These are phyloP conservation scores for Hemaris fuciformis DNA, from an alignment of 2,888 invertebrate genomes.

Conservation along the genomic window DNA sequence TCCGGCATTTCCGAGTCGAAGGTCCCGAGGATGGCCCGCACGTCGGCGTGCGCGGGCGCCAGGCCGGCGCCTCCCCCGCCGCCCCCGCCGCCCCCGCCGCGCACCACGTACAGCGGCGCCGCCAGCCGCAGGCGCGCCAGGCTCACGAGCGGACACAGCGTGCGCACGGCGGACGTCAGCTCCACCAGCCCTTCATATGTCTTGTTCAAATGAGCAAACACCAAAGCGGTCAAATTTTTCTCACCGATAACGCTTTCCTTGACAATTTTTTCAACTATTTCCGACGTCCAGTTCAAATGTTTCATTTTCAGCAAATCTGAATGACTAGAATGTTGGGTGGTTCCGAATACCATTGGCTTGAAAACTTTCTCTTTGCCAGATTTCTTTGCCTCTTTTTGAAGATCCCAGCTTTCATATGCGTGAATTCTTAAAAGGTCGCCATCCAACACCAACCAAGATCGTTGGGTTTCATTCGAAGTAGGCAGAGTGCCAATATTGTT, in stretches of 20 bases:
- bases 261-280: slow-evolving; percentile 84
- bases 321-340: slow-evolving; percentile 87
- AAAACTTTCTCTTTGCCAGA: slow-evolving; percentile 68
- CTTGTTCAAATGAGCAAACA: slow-evolving; percentile 84
- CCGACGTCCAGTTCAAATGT: slow-evolving; percentile 85
- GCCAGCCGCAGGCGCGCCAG: slow-evolving; percentile 83
- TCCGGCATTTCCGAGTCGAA: slow-evolving; percentile 87
- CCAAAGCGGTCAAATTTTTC: slow-evolving; percentile 82
- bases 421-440: slow-evolving; percentile 85
- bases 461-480: slow-evolving; percentile 82
- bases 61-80: slow-evolving; percentile 64
- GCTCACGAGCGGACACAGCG: slow-evolving; percentile 88
- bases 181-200: slow-evolving; percentile 86
- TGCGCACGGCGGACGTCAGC: slow-evolving; percentile 89
- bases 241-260: slow-evolving; percentile 84
- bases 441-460: slow-evolving; percentile 90
- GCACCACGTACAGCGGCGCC: slow-evolving; percentile 89
- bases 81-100: slow-evolving; percentile 80
- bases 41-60: slow-evolving; percentile 83
- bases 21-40: slow-evolving; percentile 89
- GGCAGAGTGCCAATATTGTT: slow-evolving; percentile 83
- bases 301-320: slow-evolving; percentile 82
- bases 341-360: slow-evolving; percentile 84
- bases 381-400: slow-evolving; percentile 59
- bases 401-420: slow-evolving; percentile 84